Evolutionary conservation across 2,888 invertebrate genomes (phyloP), one percentile per base, ranked within the genome.

Genomic region (Julus scanicus): DNA sequence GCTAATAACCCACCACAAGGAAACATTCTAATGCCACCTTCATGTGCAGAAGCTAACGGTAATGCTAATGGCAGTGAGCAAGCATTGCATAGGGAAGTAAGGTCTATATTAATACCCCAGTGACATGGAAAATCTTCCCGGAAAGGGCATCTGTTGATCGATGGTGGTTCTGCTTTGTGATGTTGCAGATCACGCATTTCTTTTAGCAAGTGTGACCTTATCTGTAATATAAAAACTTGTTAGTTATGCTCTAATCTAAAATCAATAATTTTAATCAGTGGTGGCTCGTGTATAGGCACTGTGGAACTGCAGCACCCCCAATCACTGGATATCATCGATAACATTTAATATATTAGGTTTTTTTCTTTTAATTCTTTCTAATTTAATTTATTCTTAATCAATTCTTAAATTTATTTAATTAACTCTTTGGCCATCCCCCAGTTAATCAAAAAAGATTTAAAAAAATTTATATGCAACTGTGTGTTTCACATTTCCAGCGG

Each of bases 61-160:
- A 88, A 29, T 29, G 84, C 49, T 37, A 88, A 53, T 49, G 88
- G 88, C 9, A 83, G 84, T 48, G 29, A 49, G 37, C 88, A 88
- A 17, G 40, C 29, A 53, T 39, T n/a, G 29, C 88, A 88, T 20
- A 86, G 44, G 63, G 88, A 88, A 37, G 44, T 88, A 37, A 86
- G 63, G 53, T 88, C 88, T 15, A 88, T 37, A 37, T 49, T 44
- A 86, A 86, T 49, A 49, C 88, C 88, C 88, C 88, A 88, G 71
- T 88, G 88, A 40, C 86, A 86, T n/a, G 53, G 84, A 48, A 53
- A 48, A 53, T 86, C 63, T 39, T 84, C 84, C 2, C 11, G 87
- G 29, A 49, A 49, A 63, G 49, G 87, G 63, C 87, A 57, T 13
- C 63, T 11, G 15, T 63, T 80, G 80, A 80, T 80, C 39, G 80